These are phyloP conservation scores for Cyphomyrus discorhynchus DNA, from an alignment of 2,113 vertebrate genomes.

Conservation along the genomic window DNA sequence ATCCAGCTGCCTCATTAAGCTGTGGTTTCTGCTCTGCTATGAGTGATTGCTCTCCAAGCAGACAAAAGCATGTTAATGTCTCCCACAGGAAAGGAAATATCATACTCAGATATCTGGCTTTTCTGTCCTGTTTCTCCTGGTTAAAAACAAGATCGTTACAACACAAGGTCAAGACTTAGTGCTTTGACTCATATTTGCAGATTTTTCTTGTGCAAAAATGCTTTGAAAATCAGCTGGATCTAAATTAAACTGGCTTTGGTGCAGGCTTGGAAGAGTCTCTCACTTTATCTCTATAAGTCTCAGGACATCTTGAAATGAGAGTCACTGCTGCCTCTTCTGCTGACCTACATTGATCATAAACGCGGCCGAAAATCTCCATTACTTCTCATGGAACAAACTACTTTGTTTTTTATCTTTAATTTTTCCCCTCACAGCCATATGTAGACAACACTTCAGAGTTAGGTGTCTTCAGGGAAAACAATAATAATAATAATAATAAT, in stretches of 20 bases:
- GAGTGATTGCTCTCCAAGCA: not conserved
- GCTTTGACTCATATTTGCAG: not conserved
- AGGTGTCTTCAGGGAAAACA: not conserved
- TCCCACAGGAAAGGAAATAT: not conserved
- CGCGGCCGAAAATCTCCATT: not conserved
- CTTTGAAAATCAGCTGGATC: not conserved
- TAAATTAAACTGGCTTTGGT: not conserved
- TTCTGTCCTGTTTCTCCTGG: not conserved
- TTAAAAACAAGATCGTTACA: not conserved
- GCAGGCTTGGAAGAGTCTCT: not conserved
- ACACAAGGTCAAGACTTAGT: not conserved
- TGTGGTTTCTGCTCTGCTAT: not conserved
- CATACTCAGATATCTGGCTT: not conserved
- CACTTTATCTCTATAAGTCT: not conserved
- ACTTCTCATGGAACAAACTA: not conserved
- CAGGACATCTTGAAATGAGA: not conserved
- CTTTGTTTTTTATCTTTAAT: not conserved
- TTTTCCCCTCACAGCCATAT: not conserved
- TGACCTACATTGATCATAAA: constrained; percentile 2
- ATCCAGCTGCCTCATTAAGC: not conserved
- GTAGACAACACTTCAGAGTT: not conserved
- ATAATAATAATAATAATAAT: too few species aligned
- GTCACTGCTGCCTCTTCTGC: not conserved
- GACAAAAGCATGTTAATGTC: constrained; percentile 3
- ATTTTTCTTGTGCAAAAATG: not conserved